Evolutionary conservation across 2,888 invertebrate species (phyloP), one percentile per base, ranked within the genome.

Genomic region (Congeria kusceri): DNA sequence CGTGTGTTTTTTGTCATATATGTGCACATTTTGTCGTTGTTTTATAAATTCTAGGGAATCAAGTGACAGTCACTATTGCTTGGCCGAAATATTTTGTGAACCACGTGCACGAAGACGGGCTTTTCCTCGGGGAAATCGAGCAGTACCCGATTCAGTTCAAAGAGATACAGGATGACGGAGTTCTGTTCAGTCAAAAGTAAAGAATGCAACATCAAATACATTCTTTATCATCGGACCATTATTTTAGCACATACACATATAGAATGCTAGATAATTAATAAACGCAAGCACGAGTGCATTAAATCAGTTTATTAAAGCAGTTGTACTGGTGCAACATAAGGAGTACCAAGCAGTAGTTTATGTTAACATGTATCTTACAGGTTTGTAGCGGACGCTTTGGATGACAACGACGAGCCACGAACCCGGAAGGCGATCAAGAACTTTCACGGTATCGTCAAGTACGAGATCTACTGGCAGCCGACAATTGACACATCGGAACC

Each of bases 391-490:
- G 20, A 20, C 4, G 13, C 39, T 13, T 44, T 77, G 28, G 83
- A 83, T 49, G 83, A 80, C 61, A 23, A 46, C n/a, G 75, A 75
- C 32, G 80, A 80, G n/a, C 11, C 44, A 1, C 57, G 77, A 28
- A 75, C 71, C 0, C 61, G 63, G 11, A 27, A 47, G 13, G 69
- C 72, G 5, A 75, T 75, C 15, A n/a, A 39, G 0, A 83, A 83
- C 39, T 69, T 56, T 29, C 77, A 77, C 28, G 86, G 83, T 11
- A 83, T 86, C 20, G 80, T 80, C 28, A 78, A 74, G 53, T 85
- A 80, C 74, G 73, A 82, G 29, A 29, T 73, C 11, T 59, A 11
- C 9, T 53, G 25, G 20, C 23, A 53, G 53, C 32, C 20, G 7
- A 28, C 59, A n/a, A 28, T 20, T 13, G 25, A 25, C 13, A 28